Evolutionary conservation across 2,888 invertebrate genomes (phyloP), one percentile per base, ranked within the genome.

Genomic region (Drosophila limbata): DNA sequence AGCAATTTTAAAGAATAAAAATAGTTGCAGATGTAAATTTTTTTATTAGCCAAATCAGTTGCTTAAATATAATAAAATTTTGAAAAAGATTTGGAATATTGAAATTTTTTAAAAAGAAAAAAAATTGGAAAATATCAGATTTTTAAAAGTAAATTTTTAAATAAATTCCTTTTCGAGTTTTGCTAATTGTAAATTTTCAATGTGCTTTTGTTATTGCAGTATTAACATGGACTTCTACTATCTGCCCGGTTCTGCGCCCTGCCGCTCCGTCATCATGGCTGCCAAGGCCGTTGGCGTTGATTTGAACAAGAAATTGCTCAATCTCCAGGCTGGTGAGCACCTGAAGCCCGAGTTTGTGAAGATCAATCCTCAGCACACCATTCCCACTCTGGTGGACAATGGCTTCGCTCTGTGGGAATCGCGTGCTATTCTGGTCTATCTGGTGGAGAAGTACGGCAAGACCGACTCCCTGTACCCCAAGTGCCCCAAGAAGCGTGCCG

Each of bases 381-480:
- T 98, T 69, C 98, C 98, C 9, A 97, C 97, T 0, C 92, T 98
- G 62, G 95, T 96, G 72, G 98, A 98, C 93, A 95, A 96, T 86
- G 97, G 96, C 0, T 95, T 97, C 89, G 92, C 94, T 9, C 92
- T 98, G 68, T 96, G 96, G 94, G 98, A 98, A 93, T 97, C 97
- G 52, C 96, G 97, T 47, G 96, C 97, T 73, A 97, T 97, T 90
- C 94, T 95, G 92, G 93, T 94, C 1, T 98, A 98, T 92, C 93
- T 98, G 90, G 96, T 94, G 35, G 95, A 95, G 92, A 95, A 96
- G 89, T 97, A 97, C 91, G 96, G 95, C 62, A 96, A 96, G 91
- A 95, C 96, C 84, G 96, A 95, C 88, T 93, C 94, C 0, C 93
- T 97, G 42, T 95, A 94, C 84, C 97, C 97, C 3, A 96, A 95